These are phyloP conservation scores for Euzetes globulus DNA, from an alignment of 2,888 invertebrate genomes.

Conservation along the genomic window DNA sequence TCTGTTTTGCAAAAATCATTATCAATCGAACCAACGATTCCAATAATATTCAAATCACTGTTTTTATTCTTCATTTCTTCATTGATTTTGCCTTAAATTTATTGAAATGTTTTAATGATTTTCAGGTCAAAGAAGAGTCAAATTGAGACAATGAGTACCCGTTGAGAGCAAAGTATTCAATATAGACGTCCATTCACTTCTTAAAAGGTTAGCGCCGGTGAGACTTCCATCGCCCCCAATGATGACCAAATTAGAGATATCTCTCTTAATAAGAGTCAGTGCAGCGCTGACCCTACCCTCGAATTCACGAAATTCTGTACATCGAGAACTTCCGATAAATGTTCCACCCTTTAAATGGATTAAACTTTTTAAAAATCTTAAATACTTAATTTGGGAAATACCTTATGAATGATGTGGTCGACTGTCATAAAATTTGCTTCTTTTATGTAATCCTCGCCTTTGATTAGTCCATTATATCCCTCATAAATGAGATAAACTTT, in stretches of 20 bases:
- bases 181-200: constrained; percentile 75
- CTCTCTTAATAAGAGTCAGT: constrained; percentile 71
- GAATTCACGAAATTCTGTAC: constrained; percentile 78
- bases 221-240: constrained; percentile 99
- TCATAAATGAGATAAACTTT: constrained; percentile 80
- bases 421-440: constrained; percentile 96
- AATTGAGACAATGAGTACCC: constrained; percentile 50
- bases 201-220: constrained; percentile 92
- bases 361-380: no score
- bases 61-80: constrained; percentile 66
- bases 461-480: constrained; percentile 94
- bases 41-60: constrained; percentile 78
- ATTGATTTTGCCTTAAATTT: constrained; percentile 58
- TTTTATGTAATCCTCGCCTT: constrained; percentile 88
- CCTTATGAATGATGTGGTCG: constrained; percentile 88
- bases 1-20: constrained; percentile 99
- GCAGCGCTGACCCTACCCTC: constrained; percentile 86
- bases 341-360: constrained; percentile 69
- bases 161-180: constrained; percentile 69
- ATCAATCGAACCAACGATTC: constrained; percentile 98
- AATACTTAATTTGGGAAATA: no score
- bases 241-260: constrained; percentile 89
- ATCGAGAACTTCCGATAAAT: constrained; percentile 94
- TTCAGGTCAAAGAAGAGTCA: background rate
- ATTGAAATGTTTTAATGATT: constrained; percentile 36